Conservation (phyloP, 2,797 vertebrate genomes). For the Betta splendens region DNA sequence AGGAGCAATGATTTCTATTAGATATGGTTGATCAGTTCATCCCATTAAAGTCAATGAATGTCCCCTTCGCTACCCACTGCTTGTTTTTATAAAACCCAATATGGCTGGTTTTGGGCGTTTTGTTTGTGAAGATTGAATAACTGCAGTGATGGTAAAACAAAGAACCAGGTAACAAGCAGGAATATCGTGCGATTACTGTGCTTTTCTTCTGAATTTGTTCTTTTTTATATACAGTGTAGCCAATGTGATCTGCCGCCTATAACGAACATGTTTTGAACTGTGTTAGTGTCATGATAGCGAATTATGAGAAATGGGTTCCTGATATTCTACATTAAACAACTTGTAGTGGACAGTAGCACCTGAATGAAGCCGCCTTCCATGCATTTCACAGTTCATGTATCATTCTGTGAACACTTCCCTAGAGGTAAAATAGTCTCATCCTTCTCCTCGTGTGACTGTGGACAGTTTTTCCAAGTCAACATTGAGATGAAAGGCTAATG, state of each 20-base stretch:
- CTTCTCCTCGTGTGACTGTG: constrained; percentile 9
- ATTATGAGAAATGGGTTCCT: not conserved
- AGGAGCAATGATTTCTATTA: constrained; percentile 87
- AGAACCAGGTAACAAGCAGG: constrained; percentile 68
- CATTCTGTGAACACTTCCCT: not conserved
- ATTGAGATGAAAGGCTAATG: constrained; percentile 59
- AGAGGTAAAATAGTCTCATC: constrained; percentile 26
- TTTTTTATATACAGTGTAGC: constrained; percentile 23
- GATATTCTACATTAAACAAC: constrained; percentile 9
- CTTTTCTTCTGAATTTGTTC: constrained; percentile 51
- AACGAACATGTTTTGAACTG: not conserved
- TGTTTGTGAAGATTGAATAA: constrained; percentile 82
- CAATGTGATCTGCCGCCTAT: too few species aligned
- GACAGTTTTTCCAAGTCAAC: constrained; percentile 35
- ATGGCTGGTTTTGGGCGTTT: constrained; percentile 80
- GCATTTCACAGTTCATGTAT: not conserved
- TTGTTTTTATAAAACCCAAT: constrained; percentile 84
- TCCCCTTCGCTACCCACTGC: constrained; percentile 84
- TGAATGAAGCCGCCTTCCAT: constrained; percentile 1
- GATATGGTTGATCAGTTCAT: constrained; percentile 88
- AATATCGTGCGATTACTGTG: constrained; percentile 68
- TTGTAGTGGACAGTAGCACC: not conserved
- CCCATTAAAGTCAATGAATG: constrained; percentile 88
- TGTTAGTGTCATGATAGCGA: not conserved
- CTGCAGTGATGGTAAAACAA: constrained; percentile 71